These are phyloP conservation scores for Herpetotheres cachinnans DNA, from an alignment of 2,113 vertebrate species.

Conservation along the genomic window DNA sequence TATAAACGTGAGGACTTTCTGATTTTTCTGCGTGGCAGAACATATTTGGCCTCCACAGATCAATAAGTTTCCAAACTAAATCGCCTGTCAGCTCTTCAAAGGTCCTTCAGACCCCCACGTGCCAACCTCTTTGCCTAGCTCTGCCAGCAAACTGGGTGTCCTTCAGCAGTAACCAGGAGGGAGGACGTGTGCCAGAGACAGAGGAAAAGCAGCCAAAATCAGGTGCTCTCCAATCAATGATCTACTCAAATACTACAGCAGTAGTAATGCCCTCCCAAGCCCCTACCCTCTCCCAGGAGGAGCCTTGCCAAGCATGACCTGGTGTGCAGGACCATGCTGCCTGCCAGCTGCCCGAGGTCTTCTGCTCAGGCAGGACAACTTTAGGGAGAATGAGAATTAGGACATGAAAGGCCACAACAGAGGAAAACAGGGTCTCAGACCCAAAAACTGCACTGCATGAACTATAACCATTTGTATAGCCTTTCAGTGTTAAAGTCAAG, in stretches of 20 bases:
- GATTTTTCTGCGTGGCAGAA: neutral
- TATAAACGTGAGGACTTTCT: neutral
- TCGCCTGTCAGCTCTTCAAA: neutral
- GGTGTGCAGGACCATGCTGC: neutral
- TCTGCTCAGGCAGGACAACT: neutral
- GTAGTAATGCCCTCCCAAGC: neutral
- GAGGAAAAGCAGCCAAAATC: neutral
- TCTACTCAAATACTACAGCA: neutral
- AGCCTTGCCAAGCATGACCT: neutral
- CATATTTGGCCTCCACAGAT: neutral
- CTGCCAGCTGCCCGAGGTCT: neutral
- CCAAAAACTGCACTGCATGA: neutral
- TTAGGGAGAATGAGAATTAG: neutral
- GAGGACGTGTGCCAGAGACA: neutral
- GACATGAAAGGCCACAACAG: neutral
- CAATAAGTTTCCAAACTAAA: neutral
- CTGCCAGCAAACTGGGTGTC: neutral
- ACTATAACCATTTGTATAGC: neutral
- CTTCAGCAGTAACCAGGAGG: neutral
- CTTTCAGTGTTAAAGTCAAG: neutral
- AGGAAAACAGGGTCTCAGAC: neutral
- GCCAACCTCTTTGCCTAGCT: neutral
- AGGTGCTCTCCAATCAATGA: neutral
- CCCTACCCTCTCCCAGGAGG: accelerated
- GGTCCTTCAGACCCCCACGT: neutral